Evolutionary conservation across 2,113 vertebrate genomes (phyloP), one percentile per base, ranked within the genome.

Genomic region (Gambusia holbrooki): DNA sequence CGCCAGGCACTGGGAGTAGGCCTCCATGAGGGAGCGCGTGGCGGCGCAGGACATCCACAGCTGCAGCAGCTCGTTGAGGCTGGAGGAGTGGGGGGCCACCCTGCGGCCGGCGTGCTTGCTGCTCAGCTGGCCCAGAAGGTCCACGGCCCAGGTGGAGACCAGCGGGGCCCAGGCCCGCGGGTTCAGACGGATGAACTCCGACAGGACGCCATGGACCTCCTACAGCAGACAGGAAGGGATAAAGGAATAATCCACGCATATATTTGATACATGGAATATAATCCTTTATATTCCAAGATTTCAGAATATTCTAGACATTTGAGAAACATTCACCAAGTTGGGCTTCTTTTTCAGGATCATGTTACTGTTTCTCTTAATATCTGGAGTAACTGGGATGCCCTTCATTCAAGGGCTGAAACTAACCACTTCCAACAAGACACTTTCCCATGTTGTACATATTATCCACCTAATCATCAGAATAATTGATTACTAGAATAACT

Each of bases 41-140:
- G 97, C 96, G 1, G 93, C 91, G 30, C 97, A 99, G 0, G 95
- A 93, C 97, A 98, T 98, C 97, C 97, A 99, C 0, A 98, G 94
- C 88, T 98, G 97, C 5, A 99, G 92, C 42, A 98, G 90, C 77
- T 99, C 97, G 0, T 98, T 98, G 0, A 99, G 95, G 74, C 95
- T 96, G 88, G 96, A 94, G 0, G 97, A 92, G 2, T 95, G 96
- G 0, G 97, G 96, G 4, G 97, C 95, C 0, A 96, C 95, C 5
- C 95, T 94, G 0, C 96, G 86, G 0, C 95, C 94, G 0, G 96
- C 96, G 2, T 99, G 97, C 0, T 98, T 98, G 82, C 96, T 98
- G 90, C 97, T 98, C 65, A 99, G 90, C 33, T 98, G 96, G 0
- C 97, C 97, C 89, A 99, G 95, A n/a, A 98, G 88, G 37, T 99